These are phyloP conservation scores for Drosophila oshimai DNA, from an alignment of 1,140 invertebrate species.

Conservation along the genomic window DNA sequence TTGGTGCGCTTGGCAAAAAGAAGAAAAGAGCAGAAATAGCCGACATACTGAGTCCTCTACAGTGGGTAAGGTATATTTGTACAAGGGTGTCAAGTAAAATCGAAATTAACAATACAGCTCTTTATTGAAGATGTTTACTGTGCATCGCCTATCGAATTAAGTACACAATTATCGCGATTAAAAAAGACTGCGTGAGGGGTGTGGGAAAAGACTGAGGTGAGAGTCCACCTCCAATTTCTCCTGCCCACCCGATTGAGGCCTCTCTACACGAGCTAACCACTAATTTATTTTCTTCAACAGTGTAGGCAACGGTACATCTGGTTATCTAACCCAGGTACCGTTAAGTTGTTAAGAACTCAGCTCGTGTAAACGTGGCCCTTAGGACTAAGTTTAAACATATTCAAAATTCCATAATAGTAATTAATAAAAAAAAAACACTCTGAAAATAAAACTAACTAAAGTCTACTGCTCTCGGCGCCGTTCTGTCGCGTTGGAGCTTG, in stretches of 20 bases:
- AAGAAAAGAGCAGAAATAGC: neutral
- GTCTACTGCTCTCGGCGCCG: slow-evolving; percentile 79
- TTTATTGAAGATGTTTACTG: slow-evolving; percentile 39
- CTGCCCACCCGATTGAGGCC: too few species aligned
- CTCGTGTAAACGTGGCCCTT: too few species aligned
- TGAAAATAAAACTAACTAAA: slow-evolving; percentile 41
- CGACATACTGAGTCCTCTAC: neutral
- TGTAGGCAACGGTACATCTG: too few species aligned
- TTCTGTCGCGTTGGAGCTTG: slow-evolving; percentile 36
- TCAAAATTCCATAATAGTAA: slow-evolving; percentile 49
- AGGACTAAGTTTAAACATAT: neutral
- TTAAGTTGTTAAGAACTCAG: too few species aligned
- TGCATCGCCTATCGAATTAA: slow-evolving; percentile 22
- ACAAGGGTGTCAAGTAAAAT: neutral
- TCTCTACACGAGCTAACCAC: too few species aligned
- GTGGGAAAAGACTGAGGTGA: too few species aligned
- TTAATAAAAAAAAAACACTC: slow-evolving; percentile 30
- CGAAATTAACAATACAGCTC: slow-evolving; percentile 54
- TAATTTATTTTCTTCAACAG: too few species aligned
- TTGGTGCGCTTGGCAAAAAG: neutral
- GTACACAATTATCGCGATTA: slow-evolving; percentile 12
- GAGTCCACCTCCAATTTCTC: too few species aligned
- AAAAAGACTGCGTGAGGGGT: slow-evolving; percentile 7
- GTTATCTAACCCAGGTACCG: too few species aligned
- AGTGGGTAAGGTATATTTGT: neutral